Percentiles rank a stretch among this genome's conserved stretches.
Conservation (phyloP, 1,140 invertebrate genomes). For the Dreissena rostriformis region DNA sequence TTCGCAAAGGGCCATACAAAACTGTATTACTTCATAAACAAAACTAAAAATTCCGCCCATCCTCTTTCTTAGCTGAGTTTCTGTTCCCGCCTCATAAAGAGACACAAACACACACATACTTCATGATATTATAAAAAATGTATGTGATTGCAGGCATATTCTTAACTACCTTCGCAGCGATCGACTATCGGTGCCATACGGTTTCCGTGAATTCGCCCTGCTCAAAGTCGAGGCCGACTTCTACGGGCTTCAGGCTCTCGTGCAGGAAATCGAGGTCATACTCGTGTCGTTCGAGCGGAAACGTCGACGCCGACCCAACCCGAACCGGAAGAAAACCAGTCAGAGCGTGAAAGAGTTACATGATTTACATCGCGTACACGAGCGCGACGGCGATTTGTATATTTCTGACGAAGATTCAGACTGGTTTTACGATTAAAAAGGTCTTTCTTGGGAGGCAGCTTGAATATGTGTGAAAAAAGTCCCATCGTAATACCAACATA, state of each 20-base stretch:
- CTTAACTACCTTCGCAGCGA: slow-evolving; percentile 73
- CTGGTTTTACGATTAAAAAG: slow-evolving; percentile 48
- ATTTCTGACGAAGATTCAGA: slow-evolving; percentile 53
- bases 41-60: too few relatives aligned
- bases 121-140: too few relatives aligned
- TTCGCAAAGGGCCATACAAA: too few relatives aligned
- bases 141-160: slow-evolving; percentile 62
- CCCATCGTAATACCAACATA: background rate
- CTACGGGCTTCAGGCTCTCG: slow-evolving; percentile 64
- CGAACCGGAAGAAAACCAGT: slow-evolving; percentile 31
- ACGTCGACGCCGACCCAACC: slow-evolving; percentile 28
- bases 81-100: too few relatives aligned
- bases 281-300: slow-evolving; percentile 51
- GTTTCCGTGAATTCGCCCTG: slow-evolving; percentile 64
- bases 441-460: background rate
- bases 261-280: slow-evolving; percentile 57
- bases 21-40: too few relatives aligned
- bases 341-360: slow-evolving; percentile 41
- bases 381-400: slow-evolving; percentile 53
- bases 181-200: slow-evolving; percentile 63
- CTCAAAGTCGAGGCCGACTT: slow-evolving; percentile 68
- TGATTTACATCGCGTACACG: slow-evolving; percentile 42
- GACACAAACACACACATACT: too few relatives aligned
- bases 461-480: background rate
- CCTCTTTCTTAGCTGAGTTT: too few relatives aligned